These are phyloP conservation scores for Escarpia spicata DNA, from an alignment of 2,888 invertebrate species.

Conservation along the genomic window DNA sequence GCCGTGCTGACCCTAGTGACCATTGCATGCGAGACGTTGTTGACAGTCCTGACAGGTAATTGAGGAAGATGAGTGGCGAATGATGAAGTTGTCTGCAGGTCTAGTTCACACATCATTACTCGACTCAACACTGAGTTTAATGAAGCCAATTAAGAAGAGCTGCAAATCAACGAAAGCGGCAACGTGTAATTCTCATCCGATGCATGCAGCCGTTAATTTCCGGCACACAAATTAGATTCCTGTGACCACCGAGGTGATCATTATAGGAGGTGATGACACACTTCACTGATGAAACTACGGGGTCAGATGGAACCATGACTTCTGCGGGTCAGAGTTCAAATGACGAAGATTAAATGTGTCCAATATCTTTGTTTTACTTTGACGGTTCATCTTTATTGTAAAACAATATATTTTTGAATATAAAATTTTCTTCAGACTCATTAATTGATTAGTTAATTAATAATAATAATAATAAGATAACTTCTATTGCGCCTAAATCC, in stretches of 20 bases:
- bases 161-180: background rate
- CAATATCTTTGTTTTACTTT: too few relatives aligned
- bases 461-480: too few relatives aligned
- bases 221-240: background rate
- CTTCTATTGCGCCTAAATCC: too few relatives aligned
- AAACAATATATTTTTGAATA: too few relatives aligned
- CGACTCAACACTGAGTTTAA: background rate
- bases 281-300: background rate
- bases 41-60: background rate
- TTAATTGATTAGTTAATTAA: too few relatives aligned
- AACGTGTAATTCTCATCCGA: background rate
- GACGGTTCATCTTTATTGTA: background rate
- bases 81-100: background rate
- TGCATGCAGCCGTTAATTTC: background rate
- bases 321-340: too few relatives aligned
- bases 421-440: too few relatives aligned
- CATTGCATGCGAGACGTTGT: background rate
- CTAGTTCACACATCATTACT: background rate
- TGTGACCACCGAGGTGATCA: background rate
- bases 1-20: too few relatives aligned
- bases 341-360: too few relatives aligned
- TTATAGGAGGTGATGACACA: background rate
- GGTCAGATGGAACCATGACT: background rate
- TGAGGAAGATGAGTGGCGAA: background rate
- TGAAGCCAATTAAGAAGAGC: background rate